Evolutionary conservation across 2,888 invertebrate genomes (phyloP).

Genomic region (Panzeria rudis): DNA sequence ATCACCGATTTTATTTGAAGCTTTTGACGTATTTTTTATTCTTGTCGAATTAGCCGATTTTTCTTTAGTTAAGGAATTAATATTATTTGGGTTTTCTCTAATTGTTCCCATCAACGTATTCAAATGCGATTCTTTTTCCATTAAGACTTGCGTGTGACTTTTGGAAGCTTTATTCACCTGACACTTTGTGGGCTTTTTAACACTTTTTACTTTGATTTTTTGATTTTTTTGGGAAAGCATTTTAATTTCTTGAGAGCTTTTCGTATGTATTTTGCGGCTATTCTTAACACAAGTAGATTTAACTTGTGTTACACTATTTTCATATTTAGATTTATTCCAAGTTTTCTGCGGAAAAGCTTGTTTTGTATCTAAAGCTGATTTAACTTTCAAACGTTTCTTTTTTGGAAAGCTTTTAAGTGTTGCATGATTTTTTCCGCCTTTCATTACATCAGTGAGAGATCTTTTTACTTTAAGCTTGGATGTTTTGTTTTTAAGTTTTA

Average conservation of each 20-base stretch:
- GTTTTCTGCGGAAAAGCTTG: neutral
- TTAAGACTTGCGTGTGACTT: neutral
- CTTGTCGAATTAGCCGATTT: neutral
- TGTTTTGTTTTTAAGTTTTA: neutral
- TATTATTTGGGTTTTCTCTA: neutral
- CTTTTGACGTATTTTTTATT: neutral
- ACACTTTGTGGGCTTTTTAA: neutral
- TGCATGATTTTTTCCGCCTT: neutral
- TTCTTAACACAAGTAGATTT: neutral
- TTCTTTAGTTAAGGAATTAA: neutral
- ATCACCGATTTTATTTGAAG: neutral
- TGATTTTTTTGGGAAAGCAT: neutral
- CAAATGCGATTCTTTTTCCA: slow-evolving; percentile 10
- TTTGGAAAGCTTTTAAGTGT: slow-evolving; percentile 1
- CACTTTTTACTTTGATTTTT: neutral
- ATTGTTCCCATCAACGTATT: neutral
- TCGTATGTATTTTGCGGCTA: neutral
- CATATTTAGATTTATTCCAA: slow-evolving; percentile 13
- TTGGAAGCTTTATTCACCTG: neutral
- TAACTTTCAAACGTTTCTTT: neutral
- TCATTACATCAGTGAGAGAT: neutral
- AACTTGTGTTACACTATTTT: neutral
- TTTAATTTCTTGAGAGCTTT: neutral
- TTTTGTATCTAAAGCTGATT: neutral
- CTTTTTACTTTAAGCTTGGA: neutral